Percentiles rank a stretch among this genome's conserved stretches.
Conservation (phyloP, 2,113 vertebrate genomes). For the Taurulus bubalis region DNA sequence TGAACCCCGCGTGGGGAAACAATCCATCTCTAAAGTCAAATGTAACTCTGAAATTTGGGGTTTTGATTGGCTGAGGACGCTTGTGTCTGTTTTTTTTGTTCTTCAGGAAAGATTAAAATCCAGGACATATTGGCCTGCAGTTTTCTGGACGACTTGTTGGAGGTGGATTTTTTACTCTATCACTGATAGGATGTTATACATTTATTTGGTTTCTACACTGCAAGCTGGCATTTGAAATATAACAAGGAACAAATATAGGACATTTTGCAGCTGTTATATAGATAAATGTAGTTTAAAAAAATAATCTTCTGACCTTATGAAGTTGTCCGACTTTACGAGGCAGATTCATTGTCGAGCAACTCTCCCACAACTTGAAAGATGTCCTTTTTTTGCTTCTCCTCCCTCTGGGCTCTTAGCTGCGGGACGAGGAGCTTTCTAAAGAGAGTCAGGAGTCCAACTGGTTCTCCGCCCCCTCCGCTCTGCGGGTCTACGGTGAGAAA, state of each 20-base stretch:
- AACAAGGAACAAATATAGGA: neutral
- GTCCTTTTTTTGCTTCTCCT: neutral
- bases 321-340: neutral
- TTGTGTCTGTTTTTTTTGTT: neutral
- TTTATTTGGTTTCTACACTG: neutral
- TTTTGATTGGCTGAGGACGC: neutral
- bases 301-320: too few species aligned
- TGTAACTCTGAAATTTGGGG: neutral
- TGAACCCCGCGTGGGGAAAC: neutral
- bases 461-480: conserved; percentile 98
- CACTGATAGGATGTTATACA: neutral
- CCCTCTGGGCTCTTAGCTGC: conserved; percentile 82
- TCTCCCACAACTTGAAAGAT: neutral
- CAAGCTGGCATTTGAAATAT: neutral
- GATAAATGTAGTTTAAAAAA: too few species aligned
- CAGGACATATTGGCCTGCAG: conserved; percentile 99
- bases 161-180: conserved; percentile 83
- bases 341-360: neutral
- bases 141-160: conserved; percentile 96
- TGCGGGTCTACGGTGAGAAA: conserved; percentile 93
- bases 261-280: neutral
- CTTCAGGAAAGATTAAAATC: conserved; percentile 98
- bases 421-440: conserved; percentile 98
- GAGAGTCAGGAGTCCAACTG: conserved; percentile 99
- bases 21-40: neutral